Conservation (phyloP, 2,888 invertebrate species). For the Drosophila rellima region DNA sequence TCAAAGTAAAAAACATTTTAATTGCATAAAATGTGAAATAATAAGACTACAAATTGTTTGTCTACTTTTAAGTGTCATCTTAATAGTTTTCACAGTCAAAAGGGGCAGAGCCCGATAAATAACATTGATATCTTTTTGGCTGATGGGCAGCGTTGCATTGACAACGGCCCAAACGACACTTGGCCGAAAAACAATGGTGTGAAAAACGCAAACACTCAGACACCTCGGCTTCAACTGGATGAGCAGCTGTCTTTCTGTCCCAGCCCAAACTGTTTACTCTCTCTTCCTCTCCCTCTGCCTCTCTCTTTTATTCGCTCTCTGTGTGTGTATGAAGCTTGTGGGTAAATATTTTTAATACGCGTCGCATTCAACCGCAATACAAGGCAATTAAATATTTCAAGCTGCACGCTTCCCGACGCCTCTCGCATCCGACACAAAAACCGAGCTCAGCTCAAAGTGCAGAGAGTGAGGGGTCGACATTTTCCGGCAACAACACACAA, state of each 20-base stretch:
- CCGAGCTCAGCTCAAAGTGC: slow-evolving; percentile 49
- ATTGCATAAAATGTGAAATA: not conserved
- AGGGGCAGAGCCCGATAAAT: not conserved
- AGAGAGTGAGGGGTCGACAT: slow-evolving; percentile 30
- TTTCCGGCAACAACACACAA: slow-evolving; percentile 50
- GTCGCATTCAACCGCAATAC: slow-evolving; percentile 83
- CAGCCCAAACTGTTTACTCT: slow-evolving; percentile 1
- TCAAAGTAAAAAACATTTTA: not conserved
- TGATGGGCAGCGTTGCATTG: slow-evolving; percentile 28
- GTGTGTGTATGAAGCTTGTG: slow-evolving; percentile 46
- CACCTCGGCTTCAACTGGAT: slow-evolving; percentile 62
- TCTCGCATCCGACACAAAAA: slow-evolving; percentile 40
- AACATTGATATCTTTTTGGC: slow-evolving; percentile 24
- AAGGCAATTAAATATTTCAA: slow-evolving; percentile 84
- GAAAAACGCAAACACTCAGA: slow-evolving; percentile 70
- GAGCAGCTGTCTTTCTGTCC: slow-evolving; percentile 41
- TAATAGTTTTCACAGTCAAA: slow-evolving; percentile 11
- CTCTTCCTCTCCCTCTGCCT: not conserved
- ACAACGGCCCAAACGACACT: slow-evolving; percentile 26
- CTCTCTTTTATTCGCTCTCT: not conserved
- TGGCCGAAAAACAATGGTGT: slow-evolving; percentile 41
- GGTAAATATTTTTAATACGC: slow-evolving; percentile 82
- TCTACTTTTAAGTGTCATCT: not conserved
- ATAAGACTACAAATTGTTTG: not conserved
- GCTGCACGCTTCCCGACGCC: slow-evolving; percentile 54